Conservation (phyloP, 2,888 invertebrate species). For the Synanthedon tipuliformis region DNA sequence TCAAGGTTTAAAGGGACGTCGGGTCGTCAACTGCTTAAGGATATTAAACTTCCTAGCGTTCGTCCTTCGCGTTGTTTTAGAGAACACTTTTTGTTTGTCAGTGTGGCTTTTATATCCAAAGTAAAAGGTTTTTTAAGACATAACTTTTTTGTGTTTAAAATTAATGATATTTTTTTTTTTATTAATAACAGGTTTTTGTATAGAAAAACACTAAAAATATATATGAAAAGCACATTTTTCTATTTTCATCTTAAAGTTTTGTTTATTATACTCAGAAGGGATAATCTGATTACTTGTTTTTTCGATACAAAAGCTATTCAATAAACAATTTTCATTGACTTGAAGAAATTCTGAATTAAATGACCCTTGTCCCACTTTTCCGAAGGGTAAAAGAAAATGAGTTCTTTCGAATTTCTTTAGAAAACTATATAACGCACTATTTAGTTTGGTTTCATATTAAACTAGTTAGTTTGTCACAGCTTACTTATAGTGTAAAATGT, state of each 20-base stretch:
- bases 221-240: too few relatives aligned
- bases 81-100: constrained; percentile 10
- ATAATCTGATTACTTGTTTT: not conserved
- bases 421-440: too few relatives aligned
- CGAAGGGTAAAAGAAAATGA: constrained; percentile 7
- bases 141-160: not conserved
- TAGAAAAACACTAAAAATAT: too few relatives aligned
- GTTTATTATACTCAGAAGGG: too few relatives aligned
- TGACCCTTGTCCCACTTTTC: constrained; percentile 3
- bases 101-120: constrained; percentile 6
- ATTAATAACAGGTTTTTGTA: too few relatives aligned
- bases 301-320: constrained; percentile 1
- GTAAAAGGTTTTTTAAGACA: constrained; percentile 1
- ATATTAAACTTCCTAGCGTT: constrained; percentile 34
- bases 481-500: too few relatives aligned
- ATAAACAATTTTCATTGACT: constrained; percentile 1
- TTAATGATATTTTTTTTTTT: not conserved
- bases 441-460: too few relatives aligned
- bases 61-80: constrained; percentile 17
- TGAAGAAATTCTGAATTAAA: constrained; percentile 7
- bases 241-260: too few relatives aligned
- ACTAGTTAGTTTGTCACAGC: too few relatives aligned
- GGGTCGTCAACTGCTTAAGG: constrained; percentile 39
- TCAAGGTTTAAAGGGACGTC: constrained; percentile 31
- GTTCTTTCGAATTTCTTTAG: constrained; percentile 3